Evolutionary conservation across 2,113 vertebrate species (phyloP).

Genomic region (Phyllopteryx taeniolatus): DNA sequence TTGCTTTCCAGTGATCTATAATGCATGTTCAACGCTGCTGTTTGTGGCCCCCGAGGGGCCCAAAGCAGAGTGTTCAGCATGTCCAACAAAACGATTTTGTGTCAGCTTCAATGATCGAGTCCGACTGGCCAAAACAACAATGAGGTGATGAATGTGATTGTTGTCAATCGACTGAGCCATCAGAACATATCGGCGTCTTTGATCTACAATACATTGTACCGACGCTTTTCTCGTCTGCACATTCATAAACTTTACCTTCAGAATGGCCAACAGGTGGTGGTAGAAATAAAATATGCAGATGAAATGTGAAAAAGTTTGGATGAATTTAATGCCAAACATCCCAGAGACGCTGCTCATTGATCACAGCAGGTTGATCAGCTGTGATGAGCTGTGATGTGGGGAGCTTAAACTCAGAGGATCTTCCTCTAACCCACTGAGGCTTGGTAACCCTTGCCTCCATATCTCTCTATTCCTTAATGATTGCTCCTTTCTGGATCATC

Average conservation of each 20-base stretch:
- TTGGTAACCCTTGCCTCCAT: slow-evolving; percentile 13
- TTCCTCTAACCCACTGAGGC: slow-evolving; percentile 42
- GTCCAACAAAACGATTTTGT: slow-evolving; percentile 1
- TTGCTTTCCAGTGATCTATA: slow-evolving; percentile 5
- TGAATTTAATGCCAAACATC: not conserved
- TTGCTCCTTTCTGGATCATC: slow-evolving; percentile 29
- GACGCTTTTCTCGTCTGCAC: not conserved
- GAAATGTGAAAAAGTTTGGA: not conserved
- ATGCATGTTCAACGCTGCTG: not conserved
- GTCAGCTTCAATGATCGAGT: not conserved
- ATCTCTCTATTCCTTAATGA: slow-evolving; percentile 37
- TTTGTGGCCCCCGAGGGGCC: not conserved
- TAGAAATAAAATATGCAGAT: not conserved
- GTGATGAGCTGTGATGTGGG: not conserved
- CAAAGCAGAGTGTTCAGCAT: not conserved
- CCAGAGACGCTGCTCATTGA: slow-evolving; percentile 21
- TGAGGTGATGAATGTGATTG: not conserved
- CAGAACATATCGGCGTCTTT: not conserved
- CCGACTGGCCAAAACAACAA: not conserved
- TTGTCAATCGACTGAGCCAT: not conserved
- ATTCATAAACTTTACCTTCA: no score
- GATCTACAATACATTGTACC: not conserved
- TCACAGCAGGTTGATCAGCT: slow-evolving; percentile 32
- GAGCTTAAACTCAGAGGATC: slow-evolving; percentile 35
- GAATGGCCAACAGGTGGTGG: not conserved